Conservation (phyloP, 1,140 invertebrate species). For the Aphelenchoides besseyi region DNA sequence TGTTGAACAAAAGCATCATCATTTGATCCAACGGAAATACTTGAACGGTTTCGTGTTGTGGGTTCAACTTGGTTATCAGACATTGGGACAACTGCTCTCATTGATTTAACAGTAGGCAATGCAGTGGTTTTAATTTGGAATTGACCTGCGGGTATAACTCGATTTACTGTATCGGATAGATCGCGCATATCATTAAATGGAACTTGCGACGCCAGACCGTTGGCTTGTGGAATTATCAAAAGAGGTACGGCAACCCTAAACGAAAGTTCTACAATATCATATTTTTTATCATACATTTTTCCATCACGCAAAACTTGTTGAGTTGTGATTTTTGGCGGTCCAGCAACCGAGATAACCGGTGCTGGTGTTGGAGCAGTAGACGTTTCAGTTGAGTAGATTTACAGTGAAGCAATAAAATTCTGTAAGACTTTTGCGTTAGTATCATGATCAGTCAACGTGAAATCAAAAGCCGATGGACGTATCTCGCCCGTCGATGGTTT, state of each 20-base stretch:
- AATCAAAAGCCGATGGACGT: background rate
- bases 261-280: slow-evolving; percentile 7
- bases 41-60: slow-evolving; percentile 2
- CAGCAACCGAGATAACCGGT: slow-evolving; percentile 30
- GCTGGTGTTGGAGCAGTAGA: slow-evolving; percentile 10
- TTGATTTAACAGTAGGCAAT: background rate
- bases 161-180: slow-evolving; percentile 32
- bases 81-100: background rate
- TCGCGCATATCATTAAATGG: slow-evolving; percentile 31
- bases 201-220: slow-evolving; percentile 28
- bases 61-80: slow-evolving; percentile 12
- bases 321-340: slow-evolving; percentile 30
- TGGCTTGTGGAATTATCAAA: slow-evolving; percentile 26
- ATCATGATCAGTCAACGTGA: background rate
- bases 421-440: slow-evolving; percentile 16
- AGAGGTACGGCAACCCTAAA: slow-evolving; percentile 34
- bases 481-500: background rate
- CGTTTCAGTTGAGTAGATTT: slow-evolving; percentile 7
- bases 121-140: slow-evolving; percentile 16
- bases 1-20: slow-evolving; percentile 9
- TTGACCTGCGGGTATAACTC: slow-evolving; percentile 29
- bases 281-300: slow-evolving; percentile 21
- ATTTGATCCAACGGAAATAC: background rate
- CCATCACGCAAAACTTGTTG: slow-evolving; percentile 31
- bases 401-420: slow-evolving; percentile 16